phyloP scores from a whole-genome alignment of 2,797 vertebrate species.

The Artibeus jamaicensis region DNA sequence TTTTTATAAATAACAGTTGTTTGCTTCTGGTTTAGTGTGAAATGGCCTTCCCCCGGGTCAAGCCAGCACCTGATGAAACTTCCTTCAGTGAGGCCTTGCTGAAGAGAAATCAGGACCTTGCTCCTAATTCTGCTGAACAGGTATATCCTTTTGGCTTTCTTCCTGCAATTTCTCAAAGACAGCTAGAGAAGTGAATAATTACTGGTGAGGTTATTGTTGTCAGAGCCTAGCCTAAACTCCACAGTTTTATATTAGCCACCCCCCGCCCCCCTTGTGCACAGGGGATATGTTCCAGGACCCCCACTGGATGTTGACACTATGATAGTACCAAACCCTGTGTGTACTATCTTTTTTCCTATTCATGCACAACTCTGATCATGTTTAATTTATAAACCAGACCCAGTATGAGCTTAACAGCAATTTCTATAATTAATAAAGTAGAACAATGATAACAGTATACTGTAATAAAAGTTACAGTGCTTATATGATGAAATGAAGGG shows the following conservation, averaged over 20 bases:
- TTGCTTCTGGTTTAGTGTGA: slow-evolving; percentile 86
- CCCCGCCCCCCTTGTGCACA: background rate
- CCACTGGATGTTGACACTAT: background rate
- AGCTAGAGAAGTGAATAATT: background rate
- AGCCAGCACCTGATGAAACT: slow-evolving; percentile 92
- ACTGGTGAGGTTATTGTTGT: background rate
- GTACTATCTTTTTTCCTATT: background rate
- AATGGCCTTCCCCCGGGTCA: slow-evolving; percentile 97
- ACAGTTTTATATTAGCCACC: background rate
- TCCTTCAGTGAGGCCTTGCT: slow-evolving; percentile 93
- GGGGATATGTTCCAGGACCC: background rate
- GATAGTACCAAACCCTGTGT: background rate
- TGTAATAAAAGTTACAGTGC: background rate
- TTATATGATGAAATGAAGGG: background rate
- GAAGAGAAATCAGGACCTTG: slow-evolving; percentile 97
- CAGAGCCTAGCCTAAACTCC: background rate
- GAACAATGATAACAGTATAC: background rate
- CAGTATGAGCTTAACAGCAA: background rate
- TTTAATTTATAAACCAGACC: background rate
- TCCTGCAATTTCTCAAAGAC: background rate
- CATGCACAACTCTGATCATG: background rate
- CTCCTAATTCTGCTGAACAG: slow-evolving; percentile 93
- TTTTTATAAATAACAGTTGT: background rate
- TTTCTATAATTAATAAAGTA: background rate
- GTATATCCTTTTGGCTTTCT: slow-evolving; percentile 75